These are phyloP conservation scores for Heliopora coerulea DNA, from an alignment of 92 coral and sea anemone species.

Conservation along the genomic window DNA sequence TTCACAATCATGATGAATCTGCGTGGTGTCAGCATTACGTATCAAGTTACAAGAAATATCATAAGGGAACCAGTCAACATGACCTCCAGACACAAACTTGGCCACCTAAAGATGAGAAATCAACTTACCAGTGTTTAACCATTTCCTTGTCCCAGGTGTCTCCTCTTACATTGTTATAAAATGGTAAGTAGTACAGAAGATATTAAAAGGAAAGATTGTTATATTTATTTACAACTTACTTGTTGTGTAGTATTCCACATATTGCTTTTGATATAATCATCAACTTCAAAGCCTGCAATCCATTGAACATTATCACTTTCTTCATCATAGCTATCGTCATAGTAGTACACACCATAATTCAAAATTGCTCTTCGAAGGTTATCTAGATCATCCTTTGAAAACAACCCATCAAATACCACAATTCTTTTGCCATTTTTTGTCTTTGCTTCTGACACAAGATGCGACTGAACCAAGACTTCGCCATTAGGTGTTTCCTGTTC, in stretches of 20 bases:
- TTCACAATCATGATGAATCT: slow-evolving; percentile 83
- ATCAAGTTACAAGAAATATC: slow-evolving; percentile 96
- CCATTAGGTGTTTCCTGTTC: slow-evolving; percentile 49
- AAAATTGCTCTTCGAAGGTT: slow-evolving; percentile 65
- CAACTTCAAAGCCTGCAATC: slow-evolving; percentile 91
- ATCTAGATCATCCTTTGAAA: slow-evolving; percentile 81
- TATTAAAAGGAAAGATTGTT: too few species aligned
- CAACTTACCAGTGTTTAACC: too few species aligned
- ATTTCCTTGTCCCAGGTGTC: too few species aligned
- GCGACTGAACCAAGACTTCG: slow-evolving; percentile 40
- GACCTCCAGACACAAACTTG: slow-evolving; percentile 62
- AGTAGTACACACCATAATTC: slow-evolving; percentile 84
- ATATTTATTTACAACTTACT: too few species aligned
- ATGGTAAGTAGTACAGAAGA: too few species aligned
- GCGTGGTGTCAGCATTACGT: slow-evolving; percentile 90
- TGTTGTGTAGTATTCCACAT: slow-evolving; percentile 83
- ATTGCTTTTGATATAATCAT: slow-evolving; percentile 71
- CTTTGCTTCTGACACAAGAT: slow-evolving; percentile 55
- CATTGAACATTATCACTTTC: slow-evolving; percentile 98
- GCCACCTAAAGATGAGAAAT: slow-evolving; percentile 60
- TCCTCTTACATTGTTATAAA: too few species aligned
- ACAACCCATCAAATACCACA: slow-evolving; percentile 86
- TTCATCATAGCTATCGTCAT: slow-evolving; percentile 80
- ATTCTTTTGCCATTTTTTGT: slow-evolving; percentile 71
- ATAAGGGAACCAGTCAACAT: slow-evolving; percentile 90